These are phyloP conservation scores for Streptopelia turtur DNA, from an alignment of 2,797 vertebrate genomes.

Conservation along the genomic window DNA sequence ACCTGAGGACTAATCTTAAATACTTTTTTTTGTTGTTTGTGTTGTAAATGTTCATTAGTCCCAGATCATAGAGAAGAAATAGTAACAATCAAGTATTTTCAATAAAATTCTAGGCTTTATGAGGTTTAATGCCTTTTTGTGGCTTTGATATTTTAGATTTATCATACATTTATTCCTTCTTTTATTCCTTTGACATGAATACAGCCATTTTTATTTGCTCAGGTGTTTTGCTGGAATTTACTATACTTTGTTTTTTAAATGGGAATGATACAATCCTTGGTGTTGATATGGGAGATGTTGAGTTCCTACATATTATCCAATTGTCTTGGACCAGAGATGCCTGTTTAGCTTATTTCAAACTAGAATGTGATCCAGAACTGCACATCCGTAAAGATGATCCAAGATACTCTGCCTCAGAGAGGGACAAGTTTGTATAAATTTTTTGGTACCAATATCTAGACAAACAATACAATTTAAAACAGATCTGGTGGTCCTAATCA, in stretches of 20 bases:
- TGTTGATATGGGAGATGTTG: neutral
- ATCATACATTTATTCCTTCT: neutral
- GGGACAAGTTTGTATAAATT: neutral
- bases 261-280: neutral
- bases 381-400: neutral
- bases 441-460: neutral
- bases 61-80: neutral
- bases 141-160: neutral
- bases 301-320: neutral
- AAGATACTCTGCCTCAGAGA: neutral
- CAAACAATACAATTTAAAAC: neutral
- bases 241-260: neutral
- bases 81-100: neutral
- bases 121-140: neutral
- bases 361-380: neutral
- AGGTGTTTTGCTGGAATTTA: neutral
- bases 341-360: neutral
- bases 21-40: neutral
- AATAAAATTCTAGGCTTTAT: neutral
- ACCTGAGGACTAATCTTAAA: neutral
- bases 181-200: neutral
- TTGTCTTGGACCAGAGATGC: neutral
- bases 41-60: neutral
- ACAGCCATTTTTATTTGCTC: neutral
- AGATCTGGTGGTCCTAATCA: neutral